phyloP scores from a whole-genome alignment of 2,113 vertebrate genomes.

The Triplophysa rosa region DNA sequence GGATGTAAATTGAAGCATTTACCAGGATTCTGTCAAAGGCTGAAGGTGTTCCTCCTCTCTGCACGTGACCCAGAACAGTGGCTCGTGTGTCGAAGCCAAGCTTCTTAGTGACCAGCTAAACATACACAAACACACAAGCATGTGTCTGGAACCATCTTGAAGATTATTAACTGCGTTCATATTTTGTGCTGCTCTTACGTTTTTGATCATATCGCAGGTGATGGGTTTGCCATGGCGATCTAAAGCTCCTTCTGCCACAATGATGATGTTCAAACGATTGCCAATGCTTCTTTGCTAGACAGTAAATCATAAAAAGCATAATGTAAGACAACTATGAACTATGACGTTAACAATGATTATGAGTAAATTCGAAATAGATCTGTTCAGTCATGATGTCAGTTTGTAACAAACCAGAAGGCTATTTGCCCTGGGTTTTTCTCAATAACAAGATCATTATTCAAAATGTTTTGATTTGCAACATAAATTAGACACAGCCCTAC shows the following conservation, averaged over 20 bases:
- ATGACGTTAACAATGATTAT: background rate
- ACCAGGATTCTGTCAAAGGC: conserved; percentile 94
- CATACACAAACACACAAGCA: conserved; percentile 26
- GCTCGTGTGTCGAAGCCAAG: conserved; percentile 91
- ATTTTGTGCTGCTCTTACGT: conserved; percentile 62
- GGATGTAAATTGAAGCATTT: conserved; percentile 11
- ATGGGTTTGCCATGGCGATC: conserved; percentile 80
- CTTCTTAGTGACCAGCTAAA: conserved; percentile 86
- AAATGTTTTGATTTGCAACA: too few species aligned
- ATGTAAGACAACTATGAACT: background rate
- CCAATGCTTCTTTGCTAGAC: conserved; percentile 83
- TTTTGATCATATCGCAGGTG: conserved; percentile 83
- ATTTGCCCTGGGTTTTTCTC: too few species aligned
- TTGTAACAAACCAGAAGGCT: too few species aligned
- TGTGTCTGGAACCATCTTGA: background rate
- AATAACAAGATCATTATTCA: too few species aligned
- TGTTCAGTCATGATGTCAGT: too few species aligned
- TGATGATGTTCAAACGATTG: conserved; percentile 90
- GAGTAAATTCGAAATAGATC: background rate
- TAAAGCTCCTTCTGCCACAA: conserved; percentile 89
- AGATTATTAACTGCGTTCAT: background rate
- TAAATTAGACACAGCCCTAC: too few species aligned
- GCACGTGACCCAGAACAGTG: conserved; percentile 93
- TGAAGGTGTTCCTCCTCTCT: conserved; percentile 91
- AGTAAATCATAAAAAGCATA: background rate